Evolutionary conservation across 2,888 invertebrate genomes (phyloP).

Genomic region (Drosophila pseudotakahashii): DNA sequence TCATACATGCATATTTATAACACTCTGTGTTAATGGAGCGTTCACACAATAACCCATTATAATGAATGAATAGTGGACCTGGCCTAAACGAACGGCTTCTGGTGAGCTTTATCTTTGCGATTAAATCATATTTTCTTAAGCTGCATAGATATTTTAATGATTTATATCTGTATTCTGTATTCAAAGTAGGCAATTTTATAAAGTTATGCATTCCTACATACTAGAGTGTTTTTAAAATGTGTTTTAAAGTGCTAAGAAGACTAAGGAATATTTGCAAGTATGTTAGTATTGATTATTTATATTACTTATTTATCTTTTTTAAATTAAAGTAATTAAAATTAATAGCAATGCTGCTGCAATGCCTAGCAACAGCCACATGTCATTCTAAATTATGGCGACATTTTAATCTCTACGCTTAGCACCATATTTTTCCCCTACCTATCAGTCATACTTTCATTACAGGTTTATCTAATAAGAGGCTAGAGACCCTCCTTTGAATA

Average conservation of each 20-base stretch:
- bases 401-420: conserved; percentile 16
- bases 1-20: conserved; percentile 20
- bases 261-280: too few relatives aligned
- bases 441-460: conserved; percentile 25
- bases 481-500: conserved; percentile 7
- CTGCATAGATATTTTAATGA: not conserved
- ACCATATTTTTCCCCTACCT: conserved; percentile 14
- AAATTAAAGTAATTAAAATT: too few relatives aligned
- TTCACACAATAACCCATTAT: not conserved
- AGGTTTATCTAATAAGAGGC: conserved; percentile 5
- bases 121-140: not conserved
- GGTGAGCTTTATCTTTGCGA: not conserved
- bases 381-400: conserved; percentile 18
- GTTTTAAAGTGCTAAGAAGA: too few relatives aligned
- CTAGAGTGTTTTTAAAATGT: too few relatives aligned
- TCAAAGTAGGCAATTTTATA: not conserved
- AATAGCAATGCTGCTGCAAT: too few relatives aligned
- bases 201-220: too few relatives aligned
- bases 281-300: too few relatives aligned
- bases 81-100: not conserved
- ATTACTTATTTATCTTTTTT: too few relatives aligned
- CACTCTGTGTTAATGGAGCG: conserved; percentile 6
- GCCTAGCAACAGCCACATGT: conserved; percentile 8
- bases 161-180: not conserved
- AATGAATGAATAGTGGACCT: conserved; percentile 9